These are phyloP conservation scores for Automeris io DNA, from an alignment of 2,888 invertebrate genomes.

Conservation along the genomic window DNA sequence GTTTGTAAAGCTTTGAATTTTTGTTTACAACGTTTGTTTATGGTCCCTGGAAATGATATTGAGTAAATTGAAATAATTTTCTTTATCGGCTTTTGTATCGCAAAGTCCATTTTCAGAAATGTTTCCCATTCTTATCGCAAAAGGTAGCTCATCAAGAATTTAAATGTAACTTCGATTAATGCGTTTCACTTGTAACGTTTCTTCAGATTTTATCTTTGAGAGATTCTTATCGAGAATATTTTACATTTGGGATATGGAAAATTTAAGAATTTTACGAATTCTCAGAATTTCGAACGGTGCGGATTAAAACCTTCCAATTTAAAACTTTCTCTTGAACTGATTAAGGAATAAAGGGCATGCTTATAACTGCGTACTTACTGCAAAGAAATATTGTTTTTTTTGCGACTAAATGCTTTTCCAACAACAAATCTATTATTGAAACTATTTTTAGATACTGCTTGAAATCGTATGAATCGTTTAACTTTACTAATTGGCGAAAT, in stretches of 20 bases:
- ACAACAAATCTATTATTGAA: not conserved
- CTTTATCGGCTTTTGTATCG: conserved; percentile 9
- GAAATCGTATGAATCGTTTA: not conserved
- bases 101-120: conserved; percentile 5
- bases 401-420: not conserved
- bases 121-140: conserved; percentile 9
- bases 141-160: conserved; percentile 13
- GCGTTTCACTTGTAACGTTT: conserved; percentile 14
- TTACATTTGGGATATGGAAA: conserved; percentile 17
- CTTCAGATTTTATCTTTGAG: conserved; percentile 14
- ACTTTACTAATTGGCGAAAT: not conserved
- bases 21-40: conserved; percentile 14
- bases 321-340: conserved; percentile 59
- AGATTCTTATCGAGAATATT: conserved; percentile 17
- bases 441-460: not conserved
- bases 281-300: conserved; percentile 14
- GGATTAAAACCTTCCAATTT: conserved; percentile 43
- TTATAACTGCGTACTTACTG: conserved; percentile 17
- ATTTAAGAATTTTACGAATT: conserved; percentile 20
- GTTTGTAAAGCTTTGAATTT: conserved; percentile 35
- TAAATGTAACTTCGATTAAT: conserved; percentile 23
- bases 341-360: conserved; percentile 39
- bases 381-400: not conserved
- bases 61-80: conserved; percentile 9
- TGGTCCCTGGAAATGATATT: conserved; percentile 13